Conservation (phyloP, 2,113 vertebrate species). For the Psammodynastes pulverulentus region DNA sequence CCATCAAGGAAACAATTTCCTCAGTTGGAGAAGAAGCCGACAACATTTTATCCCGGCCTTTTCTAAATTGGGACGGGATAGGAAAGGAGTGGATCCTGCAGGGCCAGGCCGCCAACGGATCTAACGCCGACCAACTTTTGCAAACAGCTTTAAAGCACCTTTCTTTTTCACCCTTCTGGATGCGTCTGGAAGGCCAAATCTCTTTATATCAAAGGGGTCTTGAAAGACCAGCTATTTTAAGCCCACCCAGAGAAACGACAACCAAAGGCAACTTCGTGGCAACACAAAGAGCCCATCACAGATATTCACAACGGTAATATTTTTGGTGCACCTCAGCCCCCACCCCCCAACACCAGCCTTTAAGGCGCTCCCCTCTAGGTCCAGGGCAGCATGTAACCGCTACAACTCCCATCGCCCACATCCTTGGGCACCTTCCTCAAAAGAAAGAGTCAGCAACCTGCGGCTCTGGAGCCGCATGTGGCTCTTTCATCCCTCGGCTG, state of each 20-base stretch:
- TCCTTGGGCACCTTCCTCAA: not conserved
- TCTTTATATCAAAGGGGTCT: not conserved
- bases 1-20: not conserved
- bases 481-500: no score
- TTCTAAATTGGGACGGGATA: not conserved
- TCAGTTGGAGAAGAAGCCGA: not conserved
- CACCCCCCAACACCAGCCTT: not conserved
- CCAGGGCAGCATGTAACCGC: not conserved
- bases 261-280: not conserved
- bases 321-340: not conserved
- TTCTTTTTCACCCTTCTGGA: not conserved
- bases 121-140: not conserved
- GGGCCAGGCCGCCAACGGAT: not conserved
- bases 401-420: not conserved
- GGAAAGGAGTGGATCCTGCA: not conserved
- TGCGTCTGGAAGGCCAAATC: not conserved
- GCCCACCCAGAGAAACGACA: not conserved
- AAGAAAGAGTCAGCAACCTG: no score
- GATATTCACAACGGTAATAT: not conserved
- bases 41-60: not conserved
- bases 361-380: not conserved
- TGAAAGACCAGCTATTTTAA: not conserved
- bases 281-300: not conserved
- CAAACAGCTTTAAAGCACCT: not conserved
- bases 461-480: no score